Percentiles rank a stretch among this genome's conserved stretches.
These are phyloP conservation scores for Gerris lacustris DNA, from an alignment of 2,888 invertebrate genomes.

Conservation along the genomic window DNA sequence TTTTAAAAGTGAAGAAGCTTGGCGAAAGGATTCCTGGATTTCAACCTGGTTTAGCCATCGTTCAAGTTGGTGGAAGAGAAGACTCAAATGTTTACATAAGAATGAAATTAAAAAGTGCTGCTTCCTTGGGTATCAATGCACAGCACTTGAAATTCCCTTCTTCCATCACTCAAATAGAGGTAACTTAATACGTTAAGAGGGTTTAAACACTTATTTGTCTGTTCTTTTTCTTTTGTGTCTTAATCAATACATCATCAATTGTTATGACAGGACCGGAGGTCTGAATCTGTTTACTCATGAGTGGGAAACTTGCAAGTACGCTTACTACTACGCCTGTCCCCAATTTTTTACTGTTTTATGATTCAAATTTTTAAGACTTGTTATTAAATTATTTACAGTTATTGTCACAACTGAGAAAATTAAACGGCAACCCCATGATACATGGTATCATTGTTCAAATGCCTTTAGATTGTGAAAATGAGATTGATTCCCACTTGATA, in stretches of 20 bases:
- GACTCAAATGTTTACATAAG: slow-evolving; percentile 98
- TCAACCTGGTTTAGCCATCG: slow-evolving; percentile 70
- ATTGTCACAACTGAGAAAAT: slow-evolving; percentile 50
- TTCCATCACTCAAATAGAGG: slow-evolving; percentile 68
- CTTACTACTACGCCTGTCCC: too few species aligned
- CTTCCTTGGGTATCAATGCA: slow-evolving; percentile 75
- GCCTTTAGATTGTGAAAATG: slow-evolving; percentile 73
- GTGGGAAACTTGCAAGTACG: too few species aligned
- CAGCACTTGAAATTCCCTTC: slow-evolving; percentile 66
- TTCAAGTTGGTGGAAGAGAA: slow-evolving; percentile 90
- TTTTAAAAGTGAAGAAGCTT: slow-evolving; percentile 50
- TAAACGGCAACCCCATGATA: slow-evolving; percentile 72
- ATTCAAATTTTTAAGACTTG: too few species aligned
- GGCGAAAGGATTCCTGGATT: slow-evolving; percentile 38
- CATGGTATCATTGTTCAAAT: slow-evolving; percentile 96
- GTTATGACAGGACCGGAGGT: too few species aligned
- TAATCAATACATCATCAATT: too few species aligned
- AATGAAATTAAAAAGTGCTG: slow-evolving; percentile 87
- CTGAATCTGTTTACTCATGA: too few species aligned
- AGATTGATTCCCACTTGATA: slow-evolving; percentile 74
- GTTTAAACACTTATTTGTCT: too few species aligned
- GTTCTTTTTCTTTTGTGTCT: too few species aligned
- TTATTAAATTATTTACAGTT: slow-evolving; percentile 41
- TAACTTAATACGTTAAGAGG: slow-evolving; percentile 32
- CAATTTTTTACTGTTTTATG: too few species aligned